Evolutionary conservation across 2,797 vertebrate genomes (phyloP).

Genomic region (Distichodus sexfasciatus): DNA sequence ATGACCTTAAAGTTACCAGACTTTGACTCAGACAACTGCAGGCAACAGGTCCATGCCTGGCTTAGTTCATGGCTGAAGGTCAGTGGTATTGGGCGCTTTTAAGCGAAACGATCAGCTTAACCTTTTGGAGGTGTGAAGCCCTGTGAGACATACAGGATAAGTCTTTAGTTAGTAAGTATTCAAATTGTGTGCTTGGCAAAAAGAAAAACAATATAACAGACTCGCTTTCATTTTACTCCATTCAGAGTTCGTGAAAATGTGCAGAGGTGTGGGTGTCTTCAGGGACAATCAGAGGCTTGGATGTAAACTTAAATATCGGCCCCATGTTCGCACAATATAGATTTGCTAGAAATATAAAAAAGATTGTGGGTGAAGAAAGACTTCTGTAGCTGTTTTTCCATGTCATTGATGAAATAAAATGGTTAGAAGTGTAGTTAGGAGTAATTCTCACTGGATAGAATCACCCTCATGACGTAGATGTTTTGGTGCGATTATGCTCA

Average conservation of each 20-base stretch:
- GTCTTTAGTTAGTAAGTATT: neutral
- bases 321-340: slow-evolving; percentile 40
- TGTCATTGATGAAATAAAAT: too few relatives aligned
- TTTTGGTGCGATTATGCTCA: neutral
- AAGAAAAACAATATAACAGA: neutral
- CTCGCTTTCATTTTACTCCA: slow-evolving; percentile 36
- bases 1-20: too few relatives aligned
- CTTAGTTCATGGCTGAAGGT: too few relatives aligned
- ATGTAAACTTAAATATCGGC: slow-evolving; percentile 39
- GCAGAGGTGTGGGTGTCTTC: slow-evolving; percentile 42
- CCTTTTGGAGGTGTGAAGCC: neutral
- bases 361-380: neutral
- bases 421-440: too few relatives aligned
- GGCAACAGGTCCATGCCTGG: too few relatives aligned
- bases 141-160: neutral
- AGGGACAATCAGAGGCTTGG: slow-evolving; percentile 40
- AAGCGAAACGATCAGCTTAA: too few relatives aligned
- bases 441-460: too few relatives aligned
- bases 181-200: neutral
- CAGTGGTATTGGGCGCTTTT: too few relatives aligned
- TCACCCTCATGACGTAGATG: slow-evolving; percentile 3
- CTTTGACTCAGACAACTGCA: too few relatives aligned
- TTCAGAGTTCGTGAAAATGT: slow-evolving; percentile 24
- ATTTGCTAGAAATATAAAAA: slow-evolving; percentile 23
- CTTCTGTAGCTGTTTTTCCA: neutral